phyloP scores from a whole-genome alignment of 2,797 vertebrate species.

The Gymnothorax javanicus region DNA sequence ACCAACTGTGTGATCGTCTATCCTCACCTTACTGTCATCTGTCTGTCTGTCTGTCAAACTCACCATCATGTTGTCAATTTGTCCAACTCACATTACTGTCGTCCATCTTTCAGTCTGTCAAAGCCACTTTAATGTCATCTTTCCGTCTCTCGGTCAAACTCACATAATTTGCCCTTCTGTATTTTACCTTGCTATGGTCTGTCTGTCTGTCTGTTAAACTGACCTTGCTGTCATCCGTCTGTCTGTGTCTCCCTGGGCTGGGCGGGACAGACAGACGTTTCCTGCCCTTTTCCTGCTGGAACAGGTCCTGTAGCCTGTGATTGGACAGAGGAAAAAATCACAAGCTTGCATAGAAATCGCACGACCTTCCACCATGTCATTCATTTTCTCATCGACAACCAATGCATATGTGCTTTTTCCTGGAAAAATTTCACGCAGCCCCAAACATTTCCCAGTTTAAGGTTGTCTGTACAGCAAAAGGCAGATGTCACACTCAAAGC shows the following conservation, averaged over 20 bases:
- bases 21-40: constrained; percentile 88
- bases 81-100: constrained; percentile 83
- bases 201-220: neutral
- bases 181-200: no score
- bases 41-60: constrained; percentile 80
- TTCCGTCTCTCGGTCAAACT: constrained; percentile 70
- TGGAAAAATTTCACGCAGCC: no score
- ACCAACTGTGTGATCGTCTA: constrained; percentile 50
- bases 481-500: no score
- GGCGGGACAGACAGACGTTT: constrained; percentile 94
- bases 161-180: no score
- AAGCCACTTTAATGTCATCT: constrained; percentile 89
- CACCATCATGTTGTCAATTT: no score
- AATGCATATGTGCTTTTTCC: no score
- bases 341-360: no score
- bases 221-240: constrained; percentile 93
- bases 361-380: no score
- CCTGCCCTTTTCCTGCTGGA: constrained; percentile 96
- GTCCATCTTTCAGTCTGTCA: constrained; percentile 86
- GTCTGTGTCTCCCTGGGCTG: constrained; percentile 91
- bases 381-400: no score
- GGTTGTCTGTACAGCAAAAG: no score
- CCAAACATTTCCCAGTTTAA: no score
- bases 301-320: constrained; percentile 79
- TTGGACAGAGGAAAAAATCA: neutral